Conservation (phyloP, 2,888 invertebrate species). For the Xestia ashworthii region DNA sequence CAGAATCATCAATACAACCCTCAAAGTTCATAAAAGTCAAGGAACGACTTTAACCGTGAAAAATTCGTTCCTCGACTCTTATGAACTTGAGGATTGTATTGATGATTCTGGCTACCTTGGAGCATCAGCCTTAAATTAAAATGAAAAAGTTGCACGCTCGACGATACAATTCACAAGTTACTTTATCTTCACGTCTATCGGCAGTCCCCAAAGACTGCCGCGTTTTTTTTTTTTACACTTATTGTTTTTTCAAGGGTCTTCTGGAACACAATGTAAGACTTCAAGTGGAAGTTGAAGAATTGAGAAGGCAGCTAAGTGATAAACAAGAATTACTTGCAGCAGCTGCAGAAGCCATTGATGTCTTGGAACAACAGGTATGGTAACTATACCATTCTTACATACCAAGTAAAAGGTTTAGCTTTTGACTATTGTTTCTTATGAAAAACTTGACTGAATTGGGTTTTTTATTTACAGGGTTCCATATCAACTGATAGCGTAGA, state of each 20-base stretch:
- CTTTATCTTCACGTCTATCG: too few relatives aligned
- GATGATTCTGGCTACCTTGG: too few relatives aligned
- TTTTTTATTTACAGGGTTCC: slow-evolving; percentile 80
- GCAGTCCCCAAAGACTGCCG: too few relatives aligned
- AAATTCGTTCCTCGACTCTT: too few relatives aligned
- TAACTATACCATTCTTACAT: background rate
- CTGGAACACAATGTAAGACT: slow-evolving; percentile 87
- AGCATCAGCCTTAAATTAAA: too few relatives aligned
- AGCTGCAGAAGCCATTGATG: slow-evolving; percentile 95
- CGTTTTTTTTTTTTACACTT: too few relatives aligned
- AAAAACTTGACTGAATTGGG: background rate
- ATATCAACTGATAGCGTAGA: slow-evolving; percentile 85
- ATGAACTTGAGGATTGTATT: too few relatives aligned
- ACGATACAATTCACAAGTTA: too few relatives aligned
- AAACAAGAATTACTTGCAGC: slow-evolving; percentile 96
- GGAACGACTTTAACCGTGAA: too few relatives aligned
- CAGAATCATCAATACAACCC: too few relatives aligned
- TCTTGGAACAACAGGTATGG: slow-evolving; percentile 91
- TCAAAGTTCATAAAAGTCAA: too few relatives aligned
- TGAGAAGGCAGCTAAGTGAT: slow-evolving; percentile 94
- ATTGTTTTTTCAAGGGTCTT: slow-evolving; percentile 79
- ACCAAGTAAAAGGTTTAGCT: background rate
- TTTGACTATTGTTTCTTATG: background rate
- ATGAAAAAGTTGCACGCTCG: too few relatives aligned
- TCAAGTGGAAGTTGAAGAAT: slow-evolving; percentile 94